A percentile compares a stretch with the other conserved stretches of the same genome.
Conservation (phyloP, 2,797 vertebrate species). For the Anabacerthia variegaticeps region DNA sequence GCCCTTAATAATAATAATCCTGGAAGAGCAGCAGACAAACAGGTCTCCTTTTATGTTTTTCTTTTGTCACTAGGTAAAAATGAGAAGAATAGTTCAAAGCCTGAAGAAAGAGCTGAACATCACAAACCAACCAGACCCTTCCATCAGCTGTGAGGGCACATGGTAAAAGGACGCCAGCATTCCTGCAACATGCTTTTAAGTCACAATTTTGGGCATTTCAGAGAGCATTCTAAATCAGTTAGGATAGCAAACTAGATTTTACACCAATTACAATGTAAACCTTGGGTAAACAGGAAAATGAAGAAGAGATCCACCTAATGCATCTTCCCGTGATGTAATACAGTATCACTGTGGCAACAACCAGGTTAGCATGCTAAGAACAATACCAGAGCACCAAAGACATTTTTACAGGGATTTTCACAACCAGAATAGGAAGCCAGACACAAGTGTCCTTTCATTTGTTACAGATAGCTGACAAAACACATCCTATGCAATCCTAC, state of each 20-base stretch:
- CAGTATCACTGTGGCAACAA: background rate
- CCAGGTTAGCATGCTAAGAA: background rate
- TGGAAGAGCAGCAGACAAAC: background rate
- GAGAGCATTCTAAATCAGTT: background rate
- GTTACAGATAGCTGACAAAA: background rate
- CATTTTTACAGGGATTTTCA: background rate
- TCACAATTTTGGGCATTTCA: background rate
- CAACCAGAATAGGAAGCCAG: background rate
- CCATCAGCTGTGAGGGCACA: background rate
- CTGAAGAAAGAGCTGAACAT: conserved; percentile 46
- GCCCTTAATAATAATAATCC: background rate
- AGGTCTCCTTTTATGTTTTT: background rate
- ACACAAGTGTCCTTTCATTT: background rate
- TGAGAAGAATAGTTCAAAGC: conserved; percentile 10
- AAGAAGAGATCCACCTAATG: background rate
- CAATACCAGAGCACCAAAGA: background rate
- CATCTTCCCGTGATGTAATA: background rate
- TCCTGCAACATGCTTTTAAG: background rate
- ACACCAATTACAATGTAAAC: background rate
- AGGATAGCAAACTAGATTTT: background rate
- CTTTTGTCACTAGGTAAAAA: conserved; percentile 28
- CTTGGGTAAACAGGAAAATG: background rate
- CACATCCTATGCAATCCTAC: background rate
- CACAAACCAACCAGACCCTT: background rate
- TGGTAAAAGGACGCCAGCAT: background rate